Evolutionary conservation across 2,888 invertebrate genomes (phyloP), one percentile per base, ranked within the genome.

Genomic region (Hydrotaea cyrtoneurina): DNA sequence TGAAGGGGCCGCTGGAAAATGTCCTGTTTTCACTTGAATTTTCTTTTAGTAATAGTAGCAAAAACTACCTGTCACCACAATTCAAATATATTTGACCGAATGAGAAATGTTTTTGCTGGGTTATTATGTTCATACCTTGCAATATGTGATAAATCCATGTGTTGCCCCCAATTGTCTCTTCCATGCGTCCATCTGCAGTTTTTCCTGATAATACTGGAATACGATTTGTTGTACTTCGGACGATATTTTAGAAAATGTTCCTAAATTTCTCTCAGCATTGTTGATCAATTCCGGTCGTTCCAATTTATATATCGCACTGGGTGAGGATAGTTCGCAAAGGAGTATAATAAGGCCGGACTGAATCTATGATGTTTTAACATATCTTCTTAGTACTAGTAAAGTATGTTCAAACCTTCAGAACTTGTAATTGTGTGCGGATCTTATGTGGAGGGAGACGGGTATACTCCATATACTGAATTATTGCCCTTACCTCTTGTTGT

Each of bases 131-230:
- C 64, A 0, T 79, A 90, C 92, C 88, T 90, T 85, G 11, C 91
- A 79, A 80, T 89, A 92, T 62, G 85, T 87, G 2, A 85, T 72
- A 78, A 89, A 91, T 0, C 91, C 91, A 86, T 92, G 89, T 1
- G 90, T 83, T 2, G 89, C 86, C 0, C 92, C 92, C 4, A 91
- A 81, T 69, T 92, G 88, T 0, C 88, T 88, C 82, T 91, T 91
- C 92, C 92, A 92, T 19, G 79, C 50, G 36, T 88, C 85, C 59
- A 87, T 89, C 8, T 87, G 87, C 59, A 92, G 85, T 76, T 89
- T 89, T 15, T 87, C 71, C 43, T 90, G 88, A 78, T 91, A 92
- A 73, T 90, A 89, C n/a, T 62, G 86, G 57, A 91, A 88, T 21
- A 91, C 83, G 15, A 73, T 59, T 0, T 78, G 69, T n/a, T 89